Conservation (phyloP, 2,797 vertebrate genomes). For the Scolopax rusticola region DNA sequence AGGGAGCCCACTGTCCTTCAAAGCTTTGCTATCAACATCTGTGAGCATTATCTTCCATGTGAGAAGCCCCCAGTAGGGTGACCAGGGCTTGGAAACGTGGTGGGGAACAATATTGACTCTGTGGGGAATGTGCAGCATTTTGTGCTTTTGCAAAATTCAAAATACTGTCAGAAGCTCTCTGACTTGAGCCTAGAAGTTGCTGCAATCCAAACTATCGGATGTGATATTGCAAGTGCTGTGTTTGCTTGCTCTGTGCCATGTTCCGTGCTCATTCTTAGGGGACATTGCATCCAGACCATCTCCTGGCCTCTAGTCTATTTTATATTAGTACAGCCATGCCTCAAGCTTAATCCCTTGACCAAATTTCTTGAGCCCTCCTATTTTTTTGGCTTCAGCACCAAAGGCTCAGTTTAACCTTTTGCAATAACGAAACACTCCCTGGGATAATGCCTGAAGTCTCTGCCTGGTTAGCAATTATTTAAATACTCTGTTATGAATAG, state of each 20-base stretch:
- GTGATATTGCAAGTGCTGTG: not conserved
- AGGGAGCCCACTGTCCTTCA: not conserved
- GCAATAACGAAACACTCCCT: slow-evolving; percentile 23
- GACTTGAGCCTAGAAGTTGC: not conserved
- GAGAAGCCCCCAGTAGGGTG: not conserved
- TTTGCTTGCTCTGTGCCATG: not conserved
- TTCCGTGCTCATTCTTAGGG: not conserved
- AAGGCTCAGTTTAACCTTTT: slow-evolving; percentile 45
- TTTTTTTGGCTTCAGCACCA: slow-evolving; percentile 4
- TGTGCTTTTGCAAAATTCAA: not conserved
- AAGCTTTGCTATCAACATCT: not conserved
- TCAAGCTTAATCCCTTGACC: slow-evolving; percentile 14
- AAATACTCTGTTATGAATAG: slow-evolving; percentile 58
- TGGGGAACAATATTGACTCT: not conserved
- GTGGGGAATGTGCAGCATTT: not conserved
- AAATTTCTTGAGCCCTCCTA: slow-evolving; percentile 8
- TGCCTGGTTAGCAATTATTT: slow-evolving; percentile 70
- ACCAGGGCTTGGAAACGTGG: not conserved
- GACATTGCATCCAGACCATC: not conserved
- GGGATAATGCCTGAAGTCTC: slow-evolving; percentile 59
- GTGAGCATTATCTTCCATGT: not conserved
- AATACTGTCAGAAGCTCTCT: not conserved
- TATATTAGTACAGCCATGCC: not conserved
- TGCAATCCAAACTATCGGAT: not conserved
- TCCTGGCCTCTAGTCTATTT: slow-evolving; percentile 1